Evolutionary conservation across 2,113 vertebrate species (phyloP).

Genomic region (Uropsilus gracilis): DNA sequence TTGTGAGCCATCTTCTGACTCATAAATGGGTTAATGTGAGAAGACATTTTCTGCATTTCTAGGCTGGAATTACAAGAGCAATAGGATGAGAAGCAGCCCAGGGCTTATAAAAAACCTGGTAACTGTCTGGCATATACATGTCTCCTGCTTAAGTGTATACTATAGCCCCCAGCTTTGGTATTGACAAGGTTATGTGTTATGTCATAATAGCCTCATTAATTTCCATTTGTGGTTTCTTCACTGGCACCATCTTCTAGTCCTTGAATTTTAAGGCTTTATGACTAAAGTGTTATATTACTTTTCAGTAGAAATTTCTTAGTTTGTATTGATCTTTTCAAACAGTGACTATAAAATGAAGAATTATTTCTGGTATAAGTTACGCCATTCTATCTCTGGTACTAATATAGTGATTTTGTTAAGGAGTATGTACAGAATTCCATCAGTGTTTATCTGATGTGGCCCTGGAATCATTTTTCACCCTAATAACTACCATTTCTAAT

Average conservation of each 20-base stretch:
- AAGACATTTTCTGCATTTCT: neutral
- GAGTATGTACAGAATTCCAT: neutral
- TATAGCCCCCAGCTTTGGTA: neutral
- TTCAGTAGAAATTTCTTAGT: conserved; percentile 23
- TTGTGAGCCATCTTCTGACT: neutral
- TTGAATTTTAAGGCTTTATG: conserved; percentile 9
- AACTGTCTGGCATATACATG: neutral
- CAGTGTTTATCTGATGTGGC: neutral
- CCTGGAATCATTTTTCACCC: neutral
- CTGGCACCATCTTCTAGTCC: neutral
- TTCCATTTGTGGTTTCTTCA: neutral
- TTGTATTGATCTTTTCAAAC: conserved; percentile 44
- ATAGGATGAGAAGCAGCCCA: neutral
- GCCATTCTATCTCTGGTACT: neutral
- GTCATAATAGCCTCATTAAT: neutral
- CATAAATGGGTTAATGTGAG: neutral
- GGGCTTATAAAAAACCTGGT: neutral
- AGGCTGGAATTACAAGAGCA: neutral
- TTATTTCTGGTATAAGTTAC: neutral
- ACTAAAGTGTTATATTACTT: neutral
- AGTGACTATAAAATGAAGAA: conserved; percentile 20
- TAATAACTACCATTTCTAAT: neutral
- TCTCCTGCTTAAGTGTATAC: neutral
- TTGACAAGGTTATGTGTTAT: neutral
- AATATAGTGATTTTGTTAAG: neutral